phyloP scores from a whole-genome alignment of 1,140 invertebrate genomes.

The Samia ricini region DNA sequence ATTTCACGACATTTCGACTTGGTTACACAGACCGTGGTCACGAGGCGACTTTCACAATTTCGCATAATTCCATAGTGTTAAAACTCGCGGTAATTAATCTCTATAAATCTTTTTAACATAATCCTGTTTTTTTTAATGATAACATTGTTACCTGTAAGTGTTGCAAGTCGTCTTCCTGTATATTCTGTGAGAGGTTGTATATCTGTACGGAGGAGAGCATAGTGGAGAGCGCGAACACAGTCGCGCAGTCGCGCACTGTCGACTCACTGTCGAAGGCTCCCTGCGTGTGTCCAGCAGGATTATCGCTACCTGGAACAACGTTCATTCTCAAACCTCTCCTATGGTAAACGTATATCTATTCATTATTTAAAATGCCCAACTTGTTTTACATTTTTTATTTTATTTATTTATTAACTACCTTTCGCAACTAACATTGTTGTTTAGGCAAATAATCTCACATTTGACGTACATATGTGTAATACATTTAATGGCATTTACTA shows the following conservation, averaged over 20 bases:
- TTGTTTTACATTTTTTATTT: background rate
- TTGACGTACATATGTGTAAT: too few relatives aligned
- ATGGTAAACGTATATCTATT: background rate
- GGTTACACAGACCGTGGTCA: too few relatives aligned
- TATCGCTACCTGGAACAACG: conserved; percentile 83
- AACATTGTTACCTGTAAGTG: conserved; percentile 90
- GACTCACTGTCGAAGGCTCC: conserved; percentile 98
- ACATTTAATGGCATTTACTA: too few relatives aligned
- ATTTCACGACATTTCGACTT: too few relatives aligned
- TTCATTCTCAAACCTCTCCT: background rate
- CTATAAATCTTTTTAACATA: background rate
- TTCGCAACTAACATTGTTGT: too few relatives aligned
- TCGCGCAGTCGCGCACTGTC: conserved; percentile 97
- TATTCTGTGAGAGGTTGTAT: conserved; percentile 97
- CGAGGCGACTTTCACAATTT: too few relatives aligned
- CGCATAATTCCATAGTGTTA: too few relatives aligned
- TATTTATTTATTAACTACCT: too few relatives aligned
- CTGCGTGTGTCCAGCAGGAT: conserved; percentile 98
- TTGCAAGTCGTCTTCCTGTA: conserved; percentile 97
- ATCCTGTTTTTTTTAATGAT: too few relatives aligned
- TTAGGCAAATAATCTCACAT: too few relatives aligned
- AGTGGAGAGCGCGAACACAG: conserved; percentile 97
- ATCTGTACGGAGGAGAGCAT: conserved; percentile 98
- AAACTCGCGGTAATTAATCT: background rate
- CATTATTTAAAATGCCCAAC: background rate